Conservation (phyloP, 2,888 invertebrate species). For the Cosmorhoe ocellata region DNA sequence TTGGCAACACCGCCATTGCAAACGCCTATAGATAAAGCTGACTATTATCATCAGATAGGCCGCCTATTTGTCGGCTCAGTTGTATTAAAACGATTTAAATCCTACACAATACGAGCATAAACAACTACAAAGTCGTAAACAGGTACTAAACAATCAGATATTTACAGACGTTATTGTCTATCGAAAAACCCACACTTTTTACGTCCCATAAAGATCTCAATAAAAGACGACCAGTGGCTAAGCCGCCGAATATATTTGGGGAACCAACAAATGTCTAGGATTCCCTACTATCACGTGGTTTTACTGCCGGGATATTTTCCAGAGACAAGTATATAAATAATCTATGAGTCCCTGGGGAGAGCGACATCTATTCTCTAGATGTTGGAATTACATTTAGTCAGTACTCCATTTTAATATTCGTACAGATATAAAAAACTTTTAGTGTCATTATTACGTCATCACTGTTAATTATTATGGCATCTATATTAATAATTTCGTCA, state of each 20-base stretch:
- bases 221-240: slow-evolving; percentile 13
- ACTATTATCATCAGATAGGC: no score
- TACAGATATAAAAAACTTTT: no score
- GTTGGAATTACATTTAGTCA: slow-evolving; percentile 18
- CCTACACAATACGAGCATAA: background rate
- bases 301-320: slow-evolving; percentile 29
- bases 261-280: slow-evolving; percentile 20
- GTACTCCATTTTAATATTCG: slow-evolving; percentile 5
- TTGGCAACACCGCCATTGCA: no score
- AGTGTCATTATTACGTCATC: no score
- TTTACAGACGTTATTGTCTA: slow-evolving; percentile 12
- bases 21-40: no score
- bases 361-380: slow-evolving; percentile 9
- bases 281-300: slow-evolving; percentile 14
- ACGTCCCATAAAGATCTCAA: slow-evolving; percentile 21
- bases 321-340: slow-evolving; percentile 31
- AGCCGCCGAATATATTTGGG: slow-evolving; percentile 17
- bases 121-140: slow-evolving; percentile 8
- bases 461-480: no score
- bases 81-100: no score
- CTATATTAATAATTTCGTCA: no score
- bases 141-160: slow-evolving; percentile 9
- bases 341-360: slow-evolving; percentile 21
- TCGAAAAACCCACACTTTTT: slow-evolving; percentile 12
- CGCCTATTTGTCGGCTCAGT: no score